Base-by-base conservation (phyloP, 2,888 invertebrate species). In the Anticlea derivata region DNA sequence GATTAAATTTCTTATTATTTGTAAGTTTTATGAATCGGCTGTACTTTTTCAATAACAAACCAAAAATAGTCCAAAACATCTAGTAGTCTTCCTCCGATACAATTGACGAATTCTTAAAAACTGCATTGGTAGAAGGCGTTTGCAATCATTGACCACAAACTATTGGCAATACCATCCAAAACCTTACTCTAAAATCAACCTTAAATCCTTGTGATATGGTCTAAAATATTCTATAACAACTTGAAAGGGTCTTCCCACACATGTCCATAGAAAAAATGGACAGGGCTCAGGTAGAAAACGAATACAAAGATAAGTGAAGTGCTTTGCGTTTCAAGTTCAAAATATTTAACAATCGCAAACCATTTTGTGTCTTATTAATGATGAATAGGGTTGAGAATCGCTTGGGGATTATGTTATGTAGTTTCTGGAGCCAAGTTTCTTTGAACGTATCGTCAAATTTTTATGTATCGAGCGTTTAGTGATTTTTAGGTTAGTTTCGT, bases 401-500 rank as follows among this genome's bases (percentile, higher is more conserved):
- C 6, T 26, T 65, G 63, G 35, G 34, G 50, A 47, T 35, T 46
- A 53, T 46, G 44, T 46, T 60, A 54, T 54, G 61, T 47, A 47
- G 65, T 70, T 68, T 70, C 65, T 70, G 66, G 61, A 66, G 73
- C 74, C 68, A 70, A 73, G 78, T 78, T 78, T 77, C 78, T 78
- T 78, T 73, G 75, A 75, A 76, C 78, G 87, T 40, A 46, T 47
- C 47, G 84, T 86, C 86, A 84, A 85, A 80, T 77, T 88, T 86
- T 85, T 83, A 81, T 76, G 78, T 76, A 68, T 58, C 62, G 69
- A 70, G 70, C 70, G 70, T 63, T 63, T 65, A 67, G 69, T 70
- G 66, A 65, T 75, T 84, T 84, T 80, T 83, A 86, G 86, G 86
- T 87, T 87, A 86, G 87, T 86, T 82, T 70, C 60, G 63, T 71